Evolutionary conservation across 2,113 vertebrate genomes (phyloP), one percentile per base, ranked within the genome.

Genomic region (Dicrurus megarhynchus): DNA sequence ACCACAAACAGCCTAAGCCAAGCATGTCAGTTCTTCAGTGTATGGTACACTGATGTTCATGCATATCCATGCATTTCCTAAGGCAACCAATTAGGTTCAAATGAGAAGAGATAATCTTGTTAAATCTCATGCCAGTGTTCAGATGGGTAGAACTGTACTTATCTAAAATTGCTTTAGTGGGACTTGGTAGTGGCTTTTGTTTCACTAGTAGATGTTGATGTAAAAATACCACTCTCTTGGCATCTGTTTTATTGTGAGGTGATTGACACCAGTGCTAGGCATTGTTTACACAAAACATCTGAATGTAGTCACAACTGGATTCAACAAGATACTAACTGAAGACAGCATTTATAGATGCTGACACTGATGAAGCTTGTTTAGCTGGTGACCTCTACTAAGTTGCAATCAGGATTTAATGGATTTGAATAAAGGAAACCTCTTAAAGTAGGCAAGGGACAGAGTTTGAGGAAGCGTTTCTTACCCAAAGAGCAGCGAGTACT

Each of bases 31-130:
- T 78, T 93, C 57, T 80, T 85, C 32, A 46, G 12, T 74, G 42
- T 41, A 90, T 73, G 65, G 82, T 39, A 92, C 64, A 63, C 52
- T 90, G 67, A 75, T 87, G 35, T 88, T 95, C 82, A 39, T 35
- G 6, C 59, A 85, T 90, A 93, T 61, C 85, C 75, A 46, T 88
- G 82, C 26, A 52, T 94, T 93, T 96, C 96, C 93, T 96, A 91
- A 95, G 95, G 95, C 94, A 91, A 94, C 22, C 84, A 95, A 92
- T 95, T 97, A 95, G 89, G 86, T 93, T 95, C 59, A 93, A 96
- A 88, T 78, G 52, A 89, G 93, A 93, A 89, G 60, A 92, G 79
- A 93, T 87, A 94, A 90, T 90, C 64, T 82, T 92, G 83, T 95
- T 92, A 87, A 91, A 95, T 96, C 91, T 95, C 35, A 55, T 96